Base-by-base conservation (phyloP, 2,888 invertebrate species). In the Pheosia gnoma region DNA sequence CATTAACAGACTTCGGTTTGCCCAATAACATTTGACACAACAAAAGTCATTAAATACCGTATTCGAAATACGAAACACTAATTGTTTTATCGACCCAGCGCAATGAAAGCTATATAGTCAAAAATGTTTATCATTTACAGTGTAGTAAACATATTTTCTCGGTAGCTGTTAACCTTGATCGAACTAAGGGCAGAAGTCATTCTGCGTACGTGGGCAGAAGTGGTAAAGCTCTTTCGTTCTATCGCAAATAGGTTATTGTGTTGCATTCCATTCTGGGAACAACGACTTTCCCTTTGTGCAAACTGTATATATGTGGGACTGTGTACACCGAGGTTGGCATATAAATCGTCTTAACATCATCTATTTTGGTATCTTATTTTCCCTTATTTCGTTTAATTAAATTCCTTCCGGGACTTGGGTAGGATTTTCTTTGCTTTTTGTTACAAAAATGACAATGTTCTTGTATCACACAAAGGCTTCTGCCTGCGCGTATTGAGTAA, bases 91-190 rank as follows among this genome's bases (percentile, higher is more conserved):
- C 9, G 52, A 36, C 10, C 4, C 52, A 51, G 5, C 25, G 25
- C 11, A 6, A 9, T n/a, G 4, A 52, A 25, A 8, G 11, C 6
- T 9, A 43, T 7, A 49, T n/a, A 58, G 58, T 0, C 60, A 63
- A 67, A 61, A 68, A 65, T 62, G 72, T 66, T 76, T 77, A 77
- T 75, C 72, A 74, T 70, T 67, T 71, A 73, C 67, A 66, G 72
- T 66, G 74, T 9, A 75, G 70, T 74, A 67, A 79, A 74, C 71
- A 72, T 79, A 77, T 84, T 79, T 80, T 81, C 71, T 61, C 65
- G 68, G 66, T 71, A 61, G 61, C 77, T 74, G 77, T 84, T 84
- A 83, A 80, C 83, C 80, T 83, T 85, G 80, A 83, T 84, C 78
- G 76, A 75, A 78, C 72, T 71, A 73, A 76, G 80, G 79, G 72